A percentile compares a stretch with the other conserved stretches of the same genome.
Evolutionary conservation across 2,888 invertebrate genomes (phyloP).

Genomic region (Drosophila peninsularis): DNA sequence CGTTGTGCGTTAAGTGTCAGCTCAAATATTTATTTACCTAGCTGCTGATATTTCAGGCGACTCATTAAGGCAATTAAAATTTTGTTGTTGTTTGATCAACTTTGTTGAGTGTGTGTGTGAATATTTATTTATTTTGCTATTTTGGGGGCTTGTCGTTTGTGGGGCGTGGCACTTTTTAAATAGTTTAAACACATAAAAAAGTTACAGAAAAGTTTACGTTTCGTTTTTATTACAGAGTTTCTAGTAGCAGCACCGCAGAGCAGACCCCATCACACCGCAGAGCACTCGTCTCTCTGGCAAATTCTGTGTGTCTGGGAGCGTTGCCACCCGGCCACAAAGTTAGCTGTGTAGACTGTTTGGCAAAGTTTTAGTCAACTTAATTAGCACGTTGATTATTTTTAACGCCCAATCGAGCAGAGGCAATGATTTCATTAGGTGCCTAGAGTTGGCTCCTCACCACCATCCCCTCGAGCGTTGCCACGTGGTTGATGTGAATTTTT

Average conservation of each 20-base stretch:
- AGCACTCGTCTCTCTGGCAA: not conserved
- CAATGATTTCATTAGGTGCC: conserved; percentile 69
- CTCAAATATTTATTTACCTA: conserved; percentile 56
- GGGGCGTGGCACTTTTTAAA: conserved; percentile 42
- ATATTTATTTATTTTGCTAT: conserved; percentile 19
- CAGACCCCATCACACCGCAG: not conserved
- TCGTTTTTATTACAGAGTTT: conserved; percentile 24
- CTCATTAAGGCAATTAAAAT: conserved; percentile 65
- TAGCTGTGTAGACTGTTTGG: conserved; percentile 13
- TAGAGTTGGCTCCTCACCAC: not conserved
- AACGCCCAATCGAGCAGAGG: conserved; percentile 71
- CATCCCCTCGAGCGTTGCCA: conserved; percentile 21
- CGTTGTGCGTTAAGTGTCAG: conserved; percentile 43
- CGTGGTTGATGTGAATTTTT: conserved; percentile 23
- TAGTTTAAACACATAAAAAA: conserved; percentile 61
- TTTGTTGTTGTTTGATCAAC: conserved; percentile 37
- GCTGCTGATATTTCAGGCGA: conserved; percentile 36
- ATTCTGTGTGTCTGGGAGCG: conserved; percentile 9
- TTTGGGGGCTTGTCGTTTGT: conserved; percentile 19
- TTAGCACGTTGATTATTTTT: conserved; percentile 79
- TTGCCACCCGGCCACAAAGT: conserved; percentile 46
- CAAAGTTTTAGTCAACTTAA: conserved; percentile 70
- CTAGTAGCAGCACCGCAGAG: not conserved
- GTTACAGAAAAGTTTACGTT: conserved; percentile 42
- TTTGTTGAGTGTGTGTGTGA: conserved; percentile 18